Evolutionary conservation across 2,888 invertebrate genomes (phyloP).

Genomic region (Gnatocerus cornutus): DNA sequence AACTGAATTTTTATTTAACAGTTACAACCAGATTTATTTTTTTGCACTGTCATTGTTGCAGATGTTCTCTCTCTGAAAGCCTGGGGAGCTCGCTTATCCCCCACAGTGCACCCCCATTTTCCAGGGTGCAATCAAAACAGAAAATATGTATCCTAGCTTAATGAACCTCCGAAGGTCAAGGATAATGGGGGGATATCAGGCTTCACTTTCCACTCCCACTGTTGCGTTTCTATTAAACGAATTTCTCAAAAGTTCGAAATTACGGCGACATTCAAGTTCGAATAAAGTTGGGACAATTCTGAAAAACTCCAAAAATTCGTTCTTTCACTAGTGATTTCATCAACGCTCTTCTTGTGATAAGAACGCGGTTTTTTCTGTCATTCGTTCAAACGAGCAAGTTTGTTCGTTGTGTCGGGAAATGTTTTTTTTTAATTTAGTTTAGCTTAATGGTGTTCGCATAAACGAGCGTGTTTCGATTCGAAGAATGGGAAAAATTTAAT

Average conservation of each 20-base stretch:
- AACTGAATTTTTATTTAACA: too few species aligned
- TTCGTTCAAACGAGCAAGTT: not conserved
- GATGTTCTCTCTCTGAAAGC: not conserved
- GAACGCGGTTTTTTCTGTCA: constrained; percentile 1
- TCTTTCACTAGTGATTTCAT: not conserved
- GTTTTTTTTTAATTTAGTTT: not conserved
- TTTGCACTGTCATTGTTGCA: not conserved
- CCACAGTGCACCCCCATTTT: not conserved
- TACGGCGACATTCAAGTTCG: not conserved
- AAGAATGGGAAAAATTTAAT: not conserved
- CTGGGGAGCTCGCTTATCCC: not conserved
- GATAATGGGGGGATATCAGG: constrained; percentile 1
- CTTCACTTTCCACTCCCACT: constrained; percentile 6
- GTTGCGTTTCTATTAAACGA: constrained; percentile 2
- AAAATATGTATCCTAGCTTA: constrained; percentile 6
- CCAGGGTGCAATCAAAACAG: constrained; percentile 8
- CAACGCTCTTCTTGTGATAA: not conserved
- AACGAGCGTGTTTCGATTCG: constrained; percentile 7
- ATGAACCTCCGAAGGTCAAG: constrained; percentile 11
- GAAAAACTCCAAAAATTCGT: not conserved
- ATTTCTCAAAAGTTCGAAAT: not conserved
- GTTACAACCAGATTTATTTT: not conserved
- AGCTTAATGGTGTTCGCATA: not conserved
- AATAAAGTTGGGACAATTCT: not conserved
- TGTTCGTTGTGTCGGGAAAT: not conserved